phyloP scores from a whole-genome alignment of 2,113 vertebrate species.

The Oostethus manadensis region DNA sequence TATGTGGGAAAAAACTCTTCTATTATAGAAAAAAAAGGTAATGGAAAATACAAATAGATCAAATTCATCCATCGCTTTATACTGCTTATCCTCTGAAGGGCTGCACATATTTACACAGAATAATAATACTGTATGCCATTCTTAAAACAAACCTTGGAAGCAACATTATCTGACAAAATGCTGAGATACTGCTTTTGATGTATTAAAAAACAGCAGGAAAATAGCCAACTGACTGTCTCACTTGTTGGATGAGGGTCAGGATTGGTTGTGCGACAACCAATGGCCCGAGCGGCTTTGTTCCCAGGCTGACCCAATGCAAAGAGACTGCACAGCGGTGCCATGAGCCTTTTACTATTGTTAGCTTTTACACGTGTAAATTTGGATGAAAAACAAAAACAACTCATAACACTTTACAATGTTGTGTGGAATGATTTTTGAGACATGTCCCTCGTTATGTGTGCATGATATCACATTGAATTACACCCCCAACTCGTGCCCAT shows the following conservation, averaged over 20 bases:
- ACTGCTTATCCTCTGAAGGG: no score
- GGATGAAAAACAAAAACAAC: no score
- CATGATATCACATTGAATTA: no score
- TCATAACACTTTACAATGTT: no score
- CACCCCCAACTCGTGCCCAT: no score
- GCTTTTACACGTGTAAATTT: no score
- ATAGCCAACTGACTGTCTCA: constrained; percentile 37
- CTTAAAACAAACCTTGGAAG: neutral
- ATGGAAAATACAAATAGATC: constrained; percentile 13
- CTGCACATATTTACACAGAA: no score
- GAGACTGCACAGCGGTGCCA: no score
- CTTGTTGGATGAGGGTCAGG: constrained; percentile 25
- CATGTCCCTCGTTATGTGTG: no score
- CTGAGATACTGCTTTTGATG: no score
- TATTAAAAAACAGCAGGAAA: constrained; percentile 6
- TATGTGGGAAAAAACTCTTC: constrained; percentile 15
- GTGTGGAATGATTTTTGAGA: no score
- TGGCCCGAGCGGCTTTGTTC: constrained; percentile 1
- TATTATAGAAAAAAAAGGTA: constrained; percentile 13
- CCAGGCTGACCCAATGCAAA: constrained; percentile 2
- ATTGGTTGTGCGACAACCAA: constrained; percentile 30
- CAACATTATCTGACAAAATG: accelerated
- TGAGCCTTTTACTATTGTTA: no score
- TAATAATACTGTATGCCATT: neutral
- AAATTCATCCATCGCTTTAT: neutral